These are phyloP conservation scores for mouse (Mus musculus) DNA, from an alignment of 2,113 vertebrate species.

Conservation along the genomic window GRCm39 chr1:113324001-113324500, in stretches of 20 bases:
- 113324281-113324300: not conserved
- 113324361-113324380: not conserved
- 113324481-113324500: not conserved
- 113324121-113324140: not conserved
- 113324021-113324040: not conserved
- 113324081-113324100: not conserved
- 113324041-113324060: not conserved
- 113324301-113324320: not conserved
- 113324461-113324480: not conserved
- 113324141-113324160: not conserved
- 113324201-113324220: not conserved
- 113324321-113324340: not conserved
- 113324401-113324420: fast-evolving
- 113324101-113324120: not conserved
- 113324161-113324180: not conserved
- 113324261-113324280: not conserved
- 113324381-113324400: not conserved
- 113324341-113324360: not conserved
- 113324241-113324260: no score
- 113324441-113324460: not conserved
- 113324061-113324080: not conserved
- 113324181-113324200: not conserved
- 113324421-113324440: not conserved
- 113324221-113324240: no score
- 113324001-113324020: not conserved